Evolutionary conservation across 1,140 invertebrate species (phyloP).

Genomic region (Drosophila kurseongensis): DNA sequence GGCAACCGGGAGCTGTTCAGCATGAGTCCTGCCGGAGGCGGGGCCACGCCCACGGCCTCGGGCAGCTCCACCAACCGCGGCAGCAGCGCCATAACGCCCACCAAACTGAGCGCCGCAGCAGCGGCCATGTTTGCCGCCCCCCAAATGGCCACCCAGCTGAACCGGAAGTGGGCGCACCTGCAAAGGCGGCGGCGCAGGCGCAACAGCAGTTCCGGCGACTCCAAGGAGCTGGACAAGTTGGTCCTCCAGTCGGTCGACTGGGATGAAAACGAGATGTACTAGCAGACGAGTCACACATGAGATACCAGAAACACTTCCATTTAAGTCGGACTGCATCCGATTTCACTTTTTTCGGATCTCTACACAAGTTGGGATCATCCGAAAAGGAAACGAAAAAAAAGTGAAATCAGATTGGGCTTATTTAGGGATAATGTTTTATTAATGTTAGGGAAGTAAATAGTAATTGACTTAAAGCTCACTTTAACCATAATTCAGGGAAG

Average conservation of each 20-base stretch:
- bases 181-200: slow-evolving; percentile 71
- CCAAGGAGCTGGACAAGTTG: slow-evolving; percentile 82
- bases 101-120: slow-evolving; percentile 75
- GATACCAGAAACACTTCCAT: background rate
- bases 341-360: background rate
- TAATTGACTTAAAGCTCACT: background rate
- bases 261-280: slow-evolving; percentile 84
- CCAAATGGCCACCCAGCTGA: slow-evolving; percentile 75
- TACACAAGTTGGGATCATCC: background rate
- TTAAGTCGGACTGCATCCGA: background rate
- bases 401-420: background rate
- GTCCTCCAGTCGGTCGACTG: slow-evolving; percentile 83
- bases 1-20: slow-evolving; percentile 77
- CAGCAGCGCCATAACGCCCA: slow-evolving; percentile 76
- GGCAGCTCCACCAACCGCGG: background rate
- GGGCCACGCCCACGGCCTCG: slow-evolving; percentile 52
- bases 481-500: background rate
- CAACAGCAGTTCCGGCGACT: slow-evolving; percentile 83
- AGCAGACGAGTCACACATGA: slow-evolving; percentile 9
- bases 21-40: slow-evolving; percentile 64
- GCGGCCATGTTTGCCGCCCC: slow-evolving; percentile 75
- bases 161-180: slow-evolving; percentile 79
- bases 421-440: background rate
- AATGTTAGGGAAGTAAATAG: background rate
- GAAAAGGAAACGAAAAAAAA: background rate